Evolutionary conservation across 2,888 invertebrate genomes (phyloP).

Genomic region (Catocala fraxini): DNA sequence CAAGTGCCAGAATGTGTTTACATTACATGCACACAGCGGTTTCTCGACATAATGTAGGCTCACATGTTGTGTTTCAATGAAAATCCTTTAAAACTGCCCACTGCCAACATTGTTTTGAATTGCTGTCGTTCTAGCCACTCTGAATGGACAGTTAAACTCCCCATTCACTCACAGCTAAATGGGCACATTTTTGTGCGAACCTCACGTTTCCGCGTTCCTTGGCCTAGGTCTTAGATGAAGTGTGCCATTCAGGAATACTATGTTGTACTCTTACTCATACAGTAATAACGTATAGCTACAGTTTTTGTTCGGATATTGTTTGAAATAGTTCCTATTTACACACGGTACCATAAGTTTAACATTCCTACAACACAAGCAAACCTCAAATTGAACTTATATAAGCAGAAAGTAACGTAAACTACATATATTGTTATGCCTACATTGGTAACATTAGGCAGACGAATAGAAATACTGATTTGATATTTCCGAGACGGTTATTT

Average conservation of each 20-base stretch:
- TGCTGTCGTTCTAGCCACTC: slow-evolving; percentile 62
- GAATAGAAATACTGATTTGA: too few relatives aligned
- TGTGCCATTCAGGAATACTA: slow-evolving; percentile 50
- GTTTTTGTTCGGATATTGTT: slow-evolving; percentile 1
- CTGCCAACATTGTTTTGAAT: slow-evolving; percentile 74
- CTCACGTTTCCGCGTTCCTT: slow-evolving; percentile 76
- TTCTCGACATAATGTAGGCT: slow-evolving; percentile 52
- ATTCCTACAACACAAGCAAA: slow-evolving; percentile 67
- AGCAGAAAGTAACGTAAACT: too few relatives aligned
- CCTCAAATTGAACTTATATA: slow-evolving; percentile 45
- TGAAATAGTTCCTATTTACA: slow-evolving; percentile 22
- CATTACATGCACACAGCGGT: slow-evolving; percentile 57
- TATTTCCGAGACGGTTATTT: too few relatives aligned
- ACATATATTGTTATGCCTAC: too few relatives aligned
- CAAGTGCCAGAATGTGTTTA: slow-evolving; percentile 31
- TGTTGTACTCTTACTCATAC: slow-evolving; percentile 36
- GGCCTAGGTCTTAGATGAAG: slow-evolving; percentile 44
- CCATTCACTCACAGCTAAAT: slow-evolving; percentile 78
- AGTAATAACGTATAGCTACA: slow-evolving; percentile 7
- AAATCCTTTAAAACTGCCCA: slow-evolving; percentile 60
- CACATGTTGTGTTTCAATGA: slow-evolving; percentile 62
- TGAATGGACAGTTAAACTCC: slow-evolving; percentile 79
- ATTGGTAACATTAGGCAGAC: too few relatives aligned
- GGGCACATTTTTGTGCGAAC: slow-evolving; percentile 72
- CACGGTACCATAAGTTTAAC: slow-evolving; percentile 16